These are phyloP conservation scores for Rhabdomys dilectus DNA, from an alignment of 2,113 vertebrate genomes.

Conservation along the genomic window DNA sequence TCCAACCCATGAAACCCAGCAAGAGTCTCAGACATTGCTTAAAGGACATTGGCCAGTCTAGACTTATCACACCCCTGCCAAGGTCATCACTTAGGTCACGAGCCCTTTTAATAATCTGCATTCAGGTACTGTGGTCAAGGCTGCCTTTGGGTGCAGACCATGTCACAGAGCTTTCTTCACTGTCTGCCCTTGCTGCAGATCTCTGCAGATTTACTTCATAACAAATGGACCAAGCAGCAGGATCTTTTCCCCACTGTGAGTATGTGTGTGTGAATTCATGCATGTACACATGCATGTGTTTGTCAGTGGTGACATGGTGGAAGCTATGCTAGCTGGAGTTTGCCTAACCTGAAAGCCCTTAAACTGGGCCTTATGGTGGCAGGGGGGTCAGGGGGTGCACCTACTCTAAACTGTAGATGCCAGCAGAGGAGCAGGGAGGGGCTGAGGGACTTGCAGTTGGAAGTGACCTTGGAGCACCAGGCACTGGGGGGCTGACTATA, in stretches of 20 bases:
- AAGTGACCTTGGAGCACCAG: rapidly evolving
- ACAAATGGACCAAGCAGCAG: neutral
- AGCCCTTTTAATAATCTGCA: neutral
- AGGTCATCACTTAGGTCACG: neutral
- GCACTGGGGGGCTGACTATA: neutral
- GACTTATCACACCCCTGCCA: too few species aligned
- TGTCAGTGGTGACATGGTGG: neutral
- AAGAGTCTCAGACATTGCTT: neutral
- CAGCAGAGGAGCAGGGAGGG: neutral
- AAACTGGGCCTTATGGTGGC: neutral
- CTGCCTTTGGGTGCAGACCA: neutral
- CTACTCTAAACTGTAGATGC: neutral
- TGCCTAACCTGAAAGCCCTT: neutral
- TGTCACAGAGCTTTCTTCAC: neutral
- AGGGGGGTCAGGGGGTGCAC: neutral
- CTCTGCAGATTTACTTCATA: neutral
- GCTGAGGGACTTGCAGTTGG: neutral
- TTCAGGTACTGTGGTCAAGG: neutral
- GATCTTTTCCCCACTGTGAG: neutral
- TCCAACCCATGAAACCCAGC: neutral
- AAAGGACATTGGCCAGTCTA: neutral
- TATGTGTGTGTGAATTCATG: rapidly evolving
- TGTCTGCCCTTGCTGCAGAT: neutral
- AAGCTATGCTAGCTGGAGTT: neutral
- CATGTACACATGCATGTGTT: too few species aligned